Percentiles rank a stretch among this genome's conserved stretches.
phyloP scores from a whole-genome alignment of 2,113 vertebrate genomes.

The Cichladusa arquata region DNA sequence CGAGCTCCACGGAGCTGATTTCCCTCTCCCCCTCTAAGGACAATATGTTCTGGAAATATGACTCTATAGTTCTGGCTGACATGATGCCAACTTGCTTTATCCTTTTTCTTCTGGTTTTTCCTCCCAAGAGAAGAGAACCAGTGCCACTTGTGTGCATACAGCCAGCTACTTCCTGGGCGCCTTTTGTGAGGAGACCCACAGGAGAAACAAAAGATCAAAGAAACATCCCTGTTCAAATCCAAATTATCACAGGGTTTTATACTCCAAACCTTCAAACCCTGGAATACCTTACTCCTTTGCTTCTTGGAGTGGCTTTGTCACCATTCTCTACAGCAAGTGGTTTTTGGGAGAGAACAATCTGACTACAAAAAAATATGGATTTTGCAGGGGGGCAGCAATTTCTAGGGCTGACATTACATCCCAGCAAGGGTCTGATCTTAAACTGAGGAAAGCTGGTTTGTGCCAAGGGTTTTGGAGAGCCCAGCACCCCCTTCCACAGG shows the following conservation, averaged over 20 bases:
- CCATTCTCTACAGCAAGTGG: rapidly evolving
- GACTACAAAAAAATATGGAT: neutral
- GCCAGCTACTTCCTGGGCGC: neutral
- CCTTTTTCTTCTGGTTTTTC: neutral
- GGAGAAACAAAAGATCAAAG: neutral
- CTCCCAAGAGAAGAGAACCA: neutral
- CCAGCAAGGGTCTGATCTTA: neutral
- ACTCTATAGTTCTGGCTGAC: neutral
- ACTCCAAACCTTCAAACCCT: neutral
- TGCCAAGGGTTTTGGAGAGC: neutral
- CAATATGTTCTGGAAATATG: constrained; percentile 16
- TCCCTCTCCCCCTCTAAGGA: constrained; percentile 19
- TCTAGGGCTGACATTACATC: neutral
- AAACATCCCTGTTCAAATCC: neutral
- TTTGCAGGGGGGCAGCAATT: neutral
- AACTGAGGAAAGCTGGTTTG: neutral
- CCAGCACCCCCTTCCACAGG: rapidly evolving
- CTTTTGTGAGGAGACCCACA: neutral
- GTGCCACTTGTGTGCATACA: neutral
- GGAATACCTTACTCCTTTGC: neutral
- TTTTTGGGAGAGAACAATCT: neutral
- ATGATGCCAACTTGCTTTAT: neutral
- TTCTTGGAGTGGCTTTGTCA: neutral
- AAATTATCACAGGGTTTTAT: neutral
- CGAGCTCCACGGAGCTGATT: constrained; percentile 15